Conservation (phyloP, 2,797 vertebrate genomes). For the Pangasius krempfi region DNA sequence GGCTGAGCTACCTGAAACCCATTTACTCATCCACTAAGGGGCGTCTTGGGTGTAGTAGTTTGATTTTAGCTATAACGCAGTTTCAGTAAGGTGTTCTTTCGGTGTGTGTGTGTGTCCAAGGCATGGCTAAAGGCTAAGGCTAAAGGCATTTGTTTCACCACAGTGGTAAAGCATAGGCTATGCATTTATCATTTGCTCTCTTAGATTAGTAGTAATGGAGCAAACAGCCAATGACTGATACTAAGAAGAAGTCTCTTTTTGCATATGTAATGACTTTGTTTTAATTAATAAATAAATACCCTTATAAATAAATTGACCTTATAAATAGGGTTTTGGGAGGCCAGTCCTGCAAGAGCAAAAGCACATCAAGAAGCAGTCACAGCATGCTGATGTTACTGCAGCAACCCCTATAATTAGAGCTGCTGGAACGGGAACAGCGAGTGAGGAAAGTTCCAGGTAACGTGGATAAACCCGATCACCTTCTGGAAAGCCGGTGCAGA, state of each 20-base stretch:
- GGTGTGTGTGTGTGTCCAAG: neutral
- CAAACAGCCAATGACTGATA: neutral
- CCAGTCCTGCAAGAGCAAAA: conserved; percentile 29
- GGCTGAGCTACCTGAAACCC: neutral
- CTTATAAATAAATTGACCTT: neutral
- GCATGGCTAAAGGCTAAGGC: neutral
- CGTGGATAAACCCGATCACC: conserved; percentile 32
- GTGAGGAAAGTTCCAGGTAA: conserved; percentile 64
- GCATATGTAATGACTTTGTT: neutral
- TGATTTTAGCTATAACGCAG: neutral
- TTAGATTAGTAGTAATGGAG: neutral
- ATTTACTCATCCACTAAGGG: conserved; percentile 15
- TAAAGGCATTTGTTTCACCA: neutral
- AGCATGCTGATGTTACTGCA: conserved; percentile 54
- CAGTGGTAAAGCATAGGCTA: neutral
- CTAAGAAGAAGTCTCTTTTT: neutral
- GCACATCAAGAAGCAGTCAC: conserved; percentile 42
- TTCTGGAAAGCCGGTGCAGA: conserved; percentile 35
- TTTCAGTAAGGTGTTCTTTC: neutral
- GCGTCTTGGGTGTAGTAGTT: conserved; percentile 12
- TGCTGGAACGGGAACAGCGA: conserved; percentile 51
- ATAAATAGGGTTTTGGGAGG: conserved; percentile 12
- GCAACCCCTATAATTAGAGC: conserved; percentile 56
- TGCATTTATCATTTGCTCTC: neutral
- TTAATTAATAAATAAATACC: neutral